Evolutionary conservation across 2,113 vertebrate genomes (phyloP), one percentile per base, ranked within the genome.

Genomic region (Pachycephala philippinensis): DNA sequence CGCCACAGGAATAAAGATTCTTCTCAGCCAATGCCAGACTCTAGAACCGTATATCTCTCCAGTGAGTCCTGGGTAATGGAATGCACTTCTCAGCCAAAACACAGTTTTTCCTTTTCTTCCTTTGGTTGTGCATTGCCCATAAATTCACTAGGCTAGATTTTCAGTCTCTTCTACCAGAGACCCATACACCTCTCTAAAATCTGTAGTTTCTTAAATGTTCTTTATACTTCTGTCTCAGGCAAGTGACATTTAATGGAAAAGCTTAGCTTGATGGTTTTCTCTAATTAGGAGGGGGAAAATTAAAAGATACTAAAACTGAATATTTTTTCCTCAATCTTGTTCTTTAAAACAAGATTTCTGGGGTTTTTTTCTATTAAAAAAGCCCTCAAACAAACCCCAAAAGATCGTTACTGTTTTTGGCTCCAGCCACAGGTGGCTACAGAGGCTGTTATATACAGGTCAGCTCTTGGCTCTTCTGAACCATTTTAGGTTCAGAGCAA

Each of bases 121-220:
- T 93, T 95, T 77, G 54, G 26, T 31, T 81, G 59, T 75, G 50
- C 30, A 27, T 66, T 86, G 47, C 70, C 59, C 78, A 84, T 96
- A 91, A 96, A 96, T 96, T 95, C 76, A 74, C 59, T 31, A n/a
- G 44, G 60, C 45, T 96, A 35, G 37, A 52, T 74, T 92, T 92
- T 85, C 71, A 85, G 15, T 23, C n/a, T 70, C 23, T 90, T 89
- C 63, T 49, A 79, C 70, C 56, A 78, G 52, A 93, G 50, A 80
- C 31, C 59, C 49, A 66, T n/a, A n/a, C 13, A 64, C 30, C 23
- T 93, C 65, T 90, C 53, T 84, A 54, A 91, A 86, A 80, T 28
- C 39, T 66, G 49, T 71, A 40, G 52, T 84, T 88, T 84, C 57
- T 79, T 76, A 84, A 72, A 79, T 57, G 52, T 64, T 80, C 54